Conservation (phyloP, 2,888 invertebrate genomes). For the Acrobasis consociella region DNA sequence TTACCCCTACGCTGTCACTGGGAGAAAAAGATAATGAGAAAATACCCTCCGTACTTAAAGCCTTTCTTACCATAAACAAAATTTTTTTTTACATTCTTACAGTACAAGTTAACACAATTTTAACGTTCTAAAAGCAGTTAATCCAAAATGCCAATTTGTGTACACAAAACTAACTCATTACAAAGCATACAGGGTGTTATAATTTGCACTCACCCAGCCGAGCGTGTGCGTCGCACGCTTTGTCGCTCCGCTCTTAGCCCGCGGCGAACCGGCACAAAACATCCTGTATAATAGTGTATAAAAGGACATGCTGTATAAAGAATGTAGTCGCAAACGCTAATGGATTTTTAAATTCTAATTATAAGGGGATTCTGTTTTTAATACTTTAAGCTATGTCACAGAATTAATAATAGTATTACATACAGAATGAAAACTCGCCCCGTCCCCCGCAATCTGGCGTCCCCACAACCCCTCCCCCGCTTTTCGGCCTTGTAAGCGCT, state of each 20-base stretch:
- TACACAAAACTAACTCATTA: constrained; percentile 4
- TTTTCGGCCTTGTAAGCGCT: no score
- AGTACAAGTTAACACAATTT: background rate
- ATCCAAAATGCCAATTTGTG: background rate
- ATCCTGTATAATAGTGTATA: background rate
- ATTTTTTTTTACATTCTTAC: no score
- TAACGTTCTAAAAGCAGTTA: background rate
- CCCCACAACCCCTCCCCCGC: no score
- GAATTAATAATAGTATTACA: no score
- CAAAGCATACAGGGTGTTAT: constrained; percentile 15
- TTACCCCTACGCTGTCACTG: no score
- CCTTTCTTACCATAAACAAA: no score
- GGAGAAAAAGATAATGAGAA: no score
- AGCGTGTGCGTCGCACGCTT: constrained; percentile 10
- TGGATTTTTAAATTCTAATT: constrained; percentile 19
- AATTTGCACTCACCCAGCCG: constrained; percentile 8
- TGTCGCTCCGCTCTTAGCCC: background rate
- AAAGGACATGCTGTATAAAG: constrained; percentile 2
- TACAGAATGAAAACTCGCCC: no score
- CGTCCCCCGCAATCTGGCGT: no score
- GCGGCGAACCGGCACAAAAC: constrained; percentile 9
- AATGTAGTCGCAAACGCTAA: constrained; percentile 2
- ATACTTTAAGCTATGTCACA: background rate
- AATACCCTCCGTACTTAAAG: no score
- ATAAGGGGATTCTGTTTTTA: constrained; percentile 6